A percentile compares a stretch with the other conserved stretches of the same genome.
Evolutionary conservation across 92 coral and sea anemone species (phyloP).

Genomic region (Zoanthus solanderi): DNA sequence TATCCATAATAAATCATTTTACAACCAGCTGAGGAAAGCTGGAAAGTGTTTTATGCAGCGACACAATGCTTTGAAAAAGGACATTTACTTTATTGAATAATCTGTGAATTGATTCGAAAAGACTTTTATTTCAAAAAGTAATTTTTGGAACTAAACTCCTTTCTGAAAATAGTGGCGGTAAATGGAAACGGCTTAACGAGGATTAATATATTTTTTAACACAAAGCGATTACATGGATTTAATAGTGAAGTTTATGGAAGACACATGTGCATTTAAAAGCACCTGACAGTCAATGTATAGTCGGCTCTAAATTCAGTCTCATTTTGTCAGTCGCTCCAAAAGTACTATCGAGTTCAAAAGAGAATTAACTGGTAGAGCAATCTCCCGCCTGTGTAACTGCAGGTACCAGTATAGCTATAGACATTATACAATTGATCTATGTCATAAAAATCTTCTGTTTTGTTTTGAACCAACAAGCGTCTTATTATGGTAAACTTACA

Average conservation of each 20-base stretch:
- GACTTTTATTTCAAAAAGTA: too few species aligned
- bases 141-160: too few species aligned
- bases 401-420: conserved; percentile 20
- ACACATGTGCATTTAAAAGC: conserved; percentile 17
- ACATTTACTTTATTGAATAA: not conserved
- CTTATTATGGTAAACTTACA: not conserved
- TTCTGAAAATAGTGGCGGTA: too few species aligned
- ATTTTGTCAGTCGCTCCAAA: not conserved
- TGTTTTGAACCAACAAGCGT: conserved; percentile 36
- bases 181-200: not conserved
- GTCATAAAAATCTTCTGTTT: not conserved
- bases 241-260: not conserved
- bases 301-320: not conserved
- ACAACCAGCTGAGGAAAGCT: conserved; percentile 4
- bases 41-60: not conserved
- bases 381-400: conserved; percentile 19
- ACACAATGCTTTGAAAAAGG: not conserved
- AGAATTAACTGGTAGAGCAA: conserved; percentile 9
- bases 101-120: not conserved
- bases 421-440: conserved; percentile 19
- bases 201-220: not conserved
- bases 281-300: conserved; percentile 11
- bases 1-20: conserved; percentile 29
- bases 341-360: conserved; percentile 8
- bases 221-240: not conserved